These are phyloP conservation scores for Nyleta sp. DNA, from an alignment of 2,888 invertebrate species.

Conservation along the genomic window DNA sequence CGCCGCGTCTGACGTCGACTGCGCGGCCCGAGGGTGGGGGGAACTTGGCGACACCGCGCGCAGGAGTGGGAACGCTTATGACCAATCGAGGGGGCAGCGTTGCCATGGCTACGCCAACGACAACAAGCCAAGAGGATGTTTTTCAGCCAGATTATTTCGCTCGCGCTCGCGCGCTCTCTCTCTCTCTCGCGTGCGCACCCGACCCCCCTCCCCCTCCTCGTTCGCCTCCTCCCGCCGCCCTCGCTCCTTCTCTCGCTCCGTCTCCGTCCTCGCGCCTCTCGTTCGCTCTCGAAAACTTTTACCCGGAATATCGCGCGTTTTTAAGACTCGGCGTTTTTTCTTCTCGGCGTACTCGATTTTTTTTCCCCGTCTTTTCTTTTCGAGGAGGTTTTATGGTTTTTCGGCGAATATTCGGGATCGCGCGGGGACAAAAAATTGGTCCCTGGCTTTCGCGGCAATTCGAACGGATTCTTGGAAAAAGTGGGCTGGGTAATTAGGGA, in stretches of 20 bases:
- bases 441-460: too few species aligned
- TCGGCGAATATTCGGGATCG: conserved; percentile 11
- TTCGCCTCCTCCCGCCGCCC: not conserved
- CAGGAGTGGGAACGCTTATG: conserved; percentile 74
- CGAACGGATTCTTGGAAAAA: too few species aligned
- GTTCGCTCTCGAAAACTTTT: conserved; percentile 53
- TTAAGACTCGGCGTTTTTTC: conserved; percentile 31
- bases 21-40: conserved; percentile 37
- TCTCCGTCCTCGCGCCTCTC: conserved; percentile 1
- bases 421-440: too few species aligned
- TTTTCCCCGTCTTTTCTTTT: conserved; percentile 22
- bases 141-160: conserved; percentile 68
- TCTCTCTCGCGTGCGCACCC: conserved; percentile 32
- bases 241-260: not conserved
- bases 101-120: conserved; percentile 80
- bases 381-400: conserved; percentile 40
- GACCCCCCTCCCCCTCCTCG: conserved; percentile 1
- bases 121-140: conserved; percentile 79
- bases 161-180: conserved; percentile 52
- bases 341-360: conserved; percentile 1
- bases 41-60: conserved; percentile 53
- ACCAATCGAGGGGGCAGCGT: conserved; percentile 78
- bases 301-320: conserved; percentile 54
- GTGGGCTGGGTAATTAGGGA: too few species aligned
- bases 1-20: conserved; percentile 68